Percentiles rank a stretch among this genome's conserved stretches.
phyloP scores from a whole-genome alignment of 2,797 vertebrate species.

The Pangasius larnaudii region DNA sequence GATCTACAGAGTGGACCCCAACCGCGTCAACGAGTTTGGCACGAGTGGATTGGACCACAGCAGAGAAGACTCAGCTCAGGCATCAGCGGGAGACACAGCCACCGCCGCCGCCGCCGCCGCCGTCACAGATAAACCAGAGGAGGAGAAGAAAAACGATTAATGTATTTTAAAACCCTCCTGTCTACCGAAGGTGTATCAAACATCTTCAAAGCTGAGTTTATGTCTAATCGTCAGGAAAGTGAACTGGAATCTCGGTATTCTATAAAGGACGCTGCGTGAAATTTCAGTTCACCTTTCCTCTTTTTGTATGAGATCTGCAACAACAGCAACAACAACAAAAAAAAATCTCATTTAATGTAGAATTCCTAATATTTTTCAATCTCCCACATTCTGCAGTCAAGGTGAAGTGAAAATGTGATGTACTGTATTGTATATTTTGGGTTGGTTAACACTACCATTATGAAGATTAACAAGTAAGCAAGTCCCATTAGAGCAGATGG shows the following conservation, averaged over 20 bases:
- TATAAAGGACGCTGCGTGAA: conserved; percentile 68
- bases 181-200: conserved; percentile 66
- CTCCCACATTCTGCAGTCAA: conserved; percentile 76
- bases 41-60: conserved; percentile 81
- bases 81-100: conserved; percentile 33
- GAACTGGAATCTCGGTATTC: conserved; percentile 70
- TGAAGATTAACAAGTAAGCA: conserved; percentile 59
- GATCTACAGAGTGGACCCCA: conserved; percentile 94
- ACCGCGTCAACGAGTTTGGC: conserved; percentile 90
- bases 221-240: conserved; percentile 63
- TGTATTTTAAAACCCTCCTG: conserved; percentile 30
- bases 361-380: conserved; percentile 73
- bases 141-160: conserved; percentile 92
- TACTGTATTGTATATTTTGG: conserved; percentile 85
- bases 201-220: conserved; percentile 60
- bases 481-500: conserved; percentile 43
- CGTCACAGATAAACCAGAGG: conserved; percentile 84
- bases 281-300: conserved; percentile 71
- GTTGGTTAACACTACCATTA: conserved; percentile 69
- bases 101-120: conserved; percentile 55
- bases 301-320: conserved; percentile 73
- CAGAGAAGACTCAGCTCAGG: conserved; percentile 61
- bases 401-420: conserved; percentile 83
- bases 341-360: conserved; percentile 76
- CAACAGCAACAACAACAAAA: conserved; percentile 53